phyloP scores from a whole-genome alignment of 2,113 vertebrate genomes.

The Merops nubicus region DNA sequence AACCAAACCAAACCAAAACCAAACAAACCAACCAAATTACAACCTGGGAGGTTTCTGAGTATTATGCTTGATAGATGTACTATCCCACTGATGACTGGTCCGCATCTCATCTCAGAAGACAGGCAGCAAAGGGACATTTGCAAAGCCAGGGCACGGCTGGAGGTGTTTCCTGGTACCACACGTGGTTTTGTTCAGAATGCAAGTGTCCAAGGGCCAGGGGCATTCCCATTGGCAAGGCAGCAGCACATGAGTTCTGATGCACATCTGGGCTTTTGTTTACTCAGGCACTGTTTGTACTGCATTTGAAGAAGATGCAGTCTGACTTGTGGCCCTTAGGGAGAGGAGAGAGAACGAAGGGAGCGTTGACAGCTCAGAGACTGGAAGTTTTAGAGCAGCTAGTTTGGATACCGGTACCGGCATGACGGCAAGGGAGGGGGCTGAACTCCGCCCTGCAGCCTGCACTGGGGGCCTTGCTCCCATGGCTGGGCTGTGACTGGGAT shows the following conservation, averaged over 20 bases:
- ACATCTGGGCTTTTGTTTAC: slow-evolving; percentile 43
- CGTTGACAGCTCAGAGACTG: background rate
- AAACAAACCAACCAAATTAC: no score
- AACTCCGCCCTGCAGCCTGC: background rate
- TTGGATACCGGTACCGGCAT: background rate
- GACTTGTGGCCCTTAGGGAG: background rate
- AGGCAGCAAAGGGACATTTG: background rate
- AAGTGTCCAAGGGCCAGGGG: background rate
- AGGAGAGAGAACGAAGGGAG: background rate
- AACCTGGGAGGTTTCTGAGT: background rate
- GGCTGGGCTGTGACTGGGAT: background rate
- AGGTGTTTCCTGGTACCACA: background rate
- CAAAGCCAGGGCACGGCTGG: rapidly evolving
- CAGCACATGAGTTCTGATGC: background rate
- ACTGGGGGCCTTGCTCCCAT: background rate
- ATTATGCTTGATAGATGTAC: background rate
- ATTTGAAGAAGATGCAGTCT: slow-evolving; percentile 3
- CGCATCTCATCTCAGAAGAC: background rate
- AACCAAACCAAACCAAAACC: no score
- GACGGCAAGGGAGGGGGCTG: background rate
- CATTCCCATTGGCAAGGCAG: slow-evolving; percentile 52
- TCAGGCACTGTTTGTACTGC: background rate
- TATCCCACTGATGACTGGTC: background rate
- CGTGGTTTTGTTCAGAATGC: slow-evolving; percentile 7
- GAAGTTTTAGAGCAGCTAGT: background rate